Percentiles rank a stretch among this genome's conserved stretches.
Evolutionary conservation across 2,888 invertebrate genomes (phyloP).

Genomic region (Pilophorus perplexus): DNA sequence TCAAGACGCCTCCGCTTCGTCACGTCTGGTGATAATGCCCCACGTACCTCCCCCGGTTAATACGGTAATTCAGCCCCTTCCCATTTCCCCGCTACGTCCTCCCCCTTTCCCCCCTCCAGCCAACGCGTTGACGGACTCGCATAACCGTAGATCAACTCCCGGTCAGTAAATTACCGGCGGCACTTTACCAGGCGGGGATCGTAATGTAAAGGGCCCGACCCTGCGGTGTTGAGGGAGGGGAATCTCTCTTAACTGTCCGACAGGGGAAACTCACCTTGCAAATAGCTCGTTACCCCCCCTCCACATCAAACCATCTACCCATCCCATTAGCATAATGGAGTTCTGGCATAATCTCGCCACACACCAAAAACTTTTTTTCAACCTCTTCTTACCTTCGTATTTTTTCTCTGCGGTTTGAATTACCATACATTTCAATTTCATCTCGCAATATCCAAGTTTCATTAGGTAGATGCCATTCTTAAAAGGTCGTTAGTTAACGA

Average conservation of each 20-base stretch:
- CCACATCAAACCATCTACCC: neutral
- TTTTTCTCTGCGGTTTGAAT: conserved; percentile 3
- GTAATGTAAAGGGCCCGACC: neutral
- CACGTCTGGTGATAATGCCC: neutral
- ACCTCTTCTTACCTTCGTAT: neutral
- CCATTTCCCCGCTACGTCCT: too few species aligned
- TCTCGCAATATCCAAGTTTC: neutral
- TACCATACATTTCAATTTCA: conserved; percentile 7
- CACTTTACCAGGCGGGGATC: conserved; percentile 1
- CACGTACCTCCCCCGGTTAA: too few species aligned
- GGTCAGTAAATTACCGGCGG: conserved; percentile 9
- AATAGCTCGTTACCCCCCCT: conserved; percentile 13
- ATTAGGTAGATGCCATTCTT: neutral
- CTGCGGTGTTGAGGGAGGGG: neutral
- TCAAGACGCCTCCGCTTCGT: too few species aligned
- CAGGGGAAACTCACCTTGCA: conserved; percentile 7
- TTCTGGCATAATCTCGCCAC: conserved; percentile 18
- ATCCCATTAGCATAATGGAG: conserved; percentile 19
- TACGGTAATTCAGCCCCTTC: too few species aligned
- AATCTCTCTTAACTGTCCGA: too few species aligned
- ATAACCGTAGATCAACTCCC: conserved; percentile 11
- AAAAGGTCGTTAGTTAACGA: neutral
- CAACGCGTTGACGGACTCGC: conserved; percentile 20
- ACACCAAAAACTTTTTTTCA: neutral
- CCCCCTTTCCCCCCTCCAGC: too few species aligned